phyloP scores from a whole-genome alignment of 2,888 invertebrate genomes.

The Agapostemon virescens region DNA sequence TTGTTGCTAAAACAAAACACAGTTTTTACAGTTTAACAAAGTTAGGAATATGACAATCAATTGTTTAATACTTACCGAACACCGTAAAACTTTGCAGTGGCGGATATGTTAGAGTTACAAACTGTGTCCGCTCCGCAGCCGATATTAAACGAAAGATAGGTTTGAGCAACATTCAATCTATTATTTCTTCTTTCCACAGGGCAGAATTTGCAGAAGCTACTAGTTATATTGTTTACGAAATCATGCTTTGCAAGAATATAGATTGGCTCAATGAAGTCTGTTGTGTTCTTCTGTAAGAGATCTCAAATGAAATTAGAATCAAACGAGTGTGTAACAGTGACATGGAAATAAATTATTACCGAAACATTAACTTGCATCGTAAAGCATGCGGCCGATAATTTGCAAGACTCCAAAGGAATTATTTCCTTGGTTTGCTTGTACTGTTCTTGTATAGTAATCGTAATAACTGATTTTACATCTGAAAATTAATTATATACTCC shows the following conservation, averaged over 20 bases:
- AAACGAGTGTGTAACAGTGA: neutral
- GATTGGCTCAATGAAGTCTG: slow-evolving; percentile 69
- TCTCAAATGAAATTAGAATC: neutral
- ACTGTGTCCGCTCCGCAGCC: slow-evolving; percentile 70
- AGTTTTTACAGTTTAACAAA: neutral
- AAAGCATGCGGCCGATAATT: slow-evolving; percentile 26
- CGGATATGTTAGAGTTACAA: slow-evolving; percentile 66
- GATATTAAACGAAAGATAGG: slow-evolving; percentile 68
- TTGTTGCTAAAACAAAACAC: slow-evolving; percentile 45
- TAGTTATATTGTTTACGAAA: slow-evolving; percentile 40
- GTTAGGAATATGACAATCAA: neutral
- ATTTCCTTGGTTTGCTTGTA: slow-evolving; percentile 57
- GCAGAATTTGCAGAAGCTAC: slow-evolving; percentile 57
- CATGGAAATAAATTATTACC: slow-evolving; percentile 42
- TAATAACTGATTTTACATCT: slow-evolving; percentile 52
- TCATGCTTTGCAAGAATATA: slow-evolving; percentile 59
- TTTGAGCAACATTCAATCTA: slow-evolving; percentile 43
- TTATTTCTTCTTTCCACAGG: slow-evolving; percentile 63
- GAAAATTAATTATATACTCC: neutral
- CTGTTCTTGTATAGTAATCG: slow-evolving; percentile 59
- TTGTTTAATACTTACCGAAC: slow-evolving; percentile 29
- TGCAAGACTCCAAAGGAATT: slow-evolving; percentile 14
- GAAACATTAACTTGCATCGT: slow-evolving; percentile 40
- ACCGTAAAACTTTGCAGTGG: slow-evolving; percentile 42
- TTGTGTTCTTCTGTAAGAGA: slow-evolving; percentile 55